phyloP scores from a whole-genome alignment of 1,140 invertebrate species.

The Metaphire vulgaris region DNA sequence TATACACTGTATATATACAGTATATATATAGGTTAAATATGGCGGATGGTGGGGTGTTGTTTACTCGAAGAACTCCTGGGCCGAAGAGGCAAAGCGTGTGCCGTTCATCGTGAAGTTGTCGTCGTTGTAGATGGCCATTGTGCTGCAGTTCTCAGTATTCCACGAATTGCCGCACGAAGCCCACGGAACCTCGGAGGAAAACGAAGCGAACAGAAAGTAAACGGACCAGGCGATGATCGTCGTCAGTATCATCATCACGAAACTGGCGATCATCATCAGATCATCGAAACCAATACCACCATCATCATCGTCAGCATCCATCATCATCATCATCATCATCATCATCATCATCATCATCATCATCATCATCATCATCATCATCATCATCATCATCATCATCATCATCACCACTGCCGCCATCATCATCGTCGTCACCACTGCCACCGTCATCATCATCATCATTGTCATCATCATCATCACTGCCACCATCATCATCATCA shows the following conservation, averaged over 20 bases:
- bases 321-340: not conserved
- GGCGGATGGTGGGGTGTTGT: too few species aligned
- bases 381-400: slow-evolving; percentile 7
- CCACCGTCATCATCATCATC: too few species aligned
- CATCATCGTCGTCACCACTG: slow-evolving; percentile 11
- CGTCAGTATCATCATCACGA: slow-evolving; percentile 98
- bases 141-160: slow-evolving; percentile 79
- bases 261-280: slow-evolving; percentile 91
- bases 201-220: slow-evolving; percentile 69
- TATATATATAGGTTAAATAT: too few species aligned
- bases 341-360: slow-evolving; percentile 14
- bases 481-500: too few species aligned
- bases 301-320: too few species aligned
- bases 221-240: slow-evolving; percentile 96
- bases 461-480: too few species aligned
- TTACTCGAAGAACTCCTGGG: too few species aligned
- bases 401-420: slow-evolving; percentile 6
- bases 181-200: slow-evolving; percentile 72
- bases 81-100: too few species aligned
- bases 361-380: slow-evolving; percentile 2
- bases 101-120: too few species aligned
- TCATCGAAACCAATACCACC: slow-evolving; percentile 90
- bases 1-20: too few species aligned
- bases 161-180: slow-evolving; percentile 81
- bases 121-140: too few species aligned